Evolutionary conservation across 2,888 invertebrate species (phyloP).

Genomic region (Temnothorax unifasciatus): DNA sequence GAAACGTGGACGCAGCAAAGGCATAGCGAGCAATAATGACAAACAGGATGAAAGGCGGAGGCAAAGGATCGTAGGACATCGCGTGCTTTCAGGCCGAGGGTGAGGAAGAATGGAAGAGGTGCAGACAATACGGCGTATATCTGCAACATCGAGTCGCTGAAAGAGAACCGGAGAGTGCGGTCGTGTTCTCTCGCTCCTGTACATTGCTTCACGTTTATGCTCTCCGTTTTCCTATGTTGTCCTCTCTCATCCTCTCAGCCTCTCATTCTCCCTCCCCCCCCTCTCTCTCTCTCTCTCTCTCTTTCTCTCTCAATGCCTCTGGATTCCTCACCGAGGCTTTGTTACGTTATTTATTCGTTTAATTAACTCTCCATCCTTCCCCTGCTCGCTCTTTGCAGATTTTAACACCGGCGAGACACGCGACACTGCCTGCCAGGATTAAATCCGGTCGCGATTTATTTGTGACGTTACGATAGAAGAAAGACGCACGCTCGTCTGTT

Average conservation of each 20-base stretch:
- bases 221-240: conserved; percentile 52
- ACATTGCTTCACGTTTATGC: conserved; percentile 44
- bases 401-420: conserved; percentile 79
- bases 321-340: conserved; percentile 75
- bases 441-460: conserved; percentile 69
- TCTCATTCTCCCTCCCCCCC: background rate
- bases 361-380: conserved; percentile 82
- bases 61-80: conserved; percentile 62
- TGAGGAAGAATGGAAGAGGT: conserved; percentile 62
- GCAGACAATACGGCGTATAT: conserved; percentile 59
- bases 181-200: conserved; percentile 45
- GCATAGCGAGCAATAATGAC: conserved; percentile 62
- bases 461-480: conserved; percentile 52
- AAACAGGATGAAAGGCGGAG: conserved; percentile 62
- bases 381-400: conserved; percentile 69
- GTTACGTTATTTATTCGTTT: conserved; percentile 85
- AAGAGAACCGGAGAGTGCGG: conserved; percentile 73
- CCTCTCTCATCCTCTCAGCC: conserved; percentile 11
- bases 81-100: conserved; percentile 59
- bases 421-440: conserved; percentile 76
- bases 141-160: conserved; percentile 68
- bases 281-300: background rate
- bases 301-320: conserved; percentile 28
- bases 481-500: conserved; percentile 43
- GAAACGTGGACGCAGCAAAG: conserved; percentile 16